Evolutionary conservation across 2,797 vertebrate genomes (phyloP), one percentile per base, ranked within the genome.

Genomic region (Hapalemur alaotrensis): DNA sequence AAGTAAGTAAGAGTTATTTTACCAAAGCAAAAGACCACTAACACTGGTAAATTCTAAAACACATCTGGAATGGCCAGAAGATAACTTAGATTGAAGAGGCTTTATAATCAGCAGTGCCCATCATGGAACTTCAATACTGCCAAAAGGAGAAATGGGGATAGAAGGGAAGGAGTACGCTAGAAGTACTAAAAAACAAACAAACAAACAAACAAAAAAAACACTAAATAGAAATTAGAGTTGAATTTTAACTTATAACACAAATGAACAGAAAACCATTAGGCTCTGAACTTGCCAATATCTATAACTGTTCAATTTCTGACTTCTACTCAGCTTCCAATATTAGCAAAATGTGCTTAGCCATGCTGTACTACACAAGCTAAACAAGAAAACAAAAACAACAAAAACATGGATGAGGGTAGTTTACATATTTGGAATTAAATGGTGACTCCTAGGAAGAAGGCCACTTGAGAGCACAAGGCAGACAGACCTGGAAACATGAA

Each of bases 401-500:
- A 65, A 72, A 23, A 54, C 25, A 91, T 41, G 5, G 11, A 79
- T 80, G 41, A 75, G 8, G n/a, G 7, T 46, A 83, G 28, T 48
- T 86, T 80, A 83, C 25, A 76, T 59, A 65, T 80, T 69, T 89
- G 72, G 18, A 89, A 94, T 67, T 28, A 69, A 61, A 75, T 30
- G 35, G 22, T 52, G 9, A 87, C 54, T 87, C 72, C 63, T 78
- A 35, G 5, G 25, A 80, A 85, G 41, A 76, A 84, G 25, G n/a
- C 13, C 52, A 84, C 80, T 80, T 95, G 18, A 85, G 87, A 95
- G 72, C 50, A 46, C 61, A 95, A 82, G 46, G 75, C 35, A 89
- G 32, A 93, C 98, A 91, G 97, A 99, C 99, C 99, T 97, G 99
- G 99, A 54, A 99, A 99, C 99, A 99, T 99, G 98, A 99, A 99